phyloP scores from a whole-genome alignment of 1,140 invertebrate species.

The Apis cerana region DNA sequence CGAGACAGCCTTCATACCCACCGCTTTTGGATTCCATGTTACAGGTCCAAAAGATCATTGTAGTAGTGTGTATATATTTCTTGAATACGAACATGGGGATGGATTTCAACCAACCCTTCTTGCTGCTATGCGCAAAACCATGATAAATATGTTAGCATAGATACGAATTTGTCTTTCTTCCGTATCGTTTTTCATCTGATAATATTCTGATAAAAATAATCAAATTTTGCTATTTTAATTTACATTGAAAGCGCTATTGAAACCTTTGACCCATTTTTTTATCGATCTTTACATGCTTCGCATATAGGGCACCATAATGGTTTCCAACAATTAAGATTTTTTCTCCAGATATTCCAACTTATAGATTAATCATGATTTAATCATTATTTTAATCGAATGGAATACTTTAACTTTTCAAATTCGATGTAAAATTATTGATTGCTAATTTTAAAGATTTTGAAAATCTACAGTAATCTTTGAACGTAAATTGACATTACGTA shows the following conservation, averaged over 20 bases:
- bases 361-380: slow-evolving; percentile 7
- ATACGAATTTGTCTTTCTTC: not conserved
- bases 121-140: slow-evolving; percentile 35
- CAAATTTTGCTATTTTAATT: slow-evolving; percentile 24
- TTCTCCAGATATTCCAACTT: slow-evolving; percentile 32
- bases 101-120: slow-evolving; percentile 16
- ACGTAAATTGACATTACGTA: slow-evolving; percentile 46
- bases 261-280: slow-evolving; percentile 79
- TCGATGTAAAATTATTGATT: not conserved
- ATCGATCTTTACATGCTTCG: slow-evolving; percentile 70
- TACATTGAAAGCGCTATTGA: slow-evolving; percentile 43
- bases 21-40: slow-evolving; percentile 47
- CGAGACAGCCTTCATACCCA: slow-evolving; percentile 33
- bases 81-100: slow-evolving; percentile 5
- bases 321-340: slow-evolving; percentile 46
- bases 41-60: slow-evolving; percentile 47
- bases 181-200: not conserved
- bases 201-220: slow-evolving; percentile 1
- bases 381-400: not conserved
- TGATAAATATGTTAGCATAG: not conserved
- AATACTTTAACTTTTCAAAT: not conserved
- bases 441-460: not conserved
- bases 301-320: slow-evolving; percentile 62
- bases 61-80: not conserved
- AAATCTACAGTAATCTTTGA: no score